Percentiles rank a stretch among this genome's conserved stretches.
These are phyloP conservation scores for Tetranychus piercei DNA, from an alignment of 2,888 invertebrate genomes.

Conservation along the genomic window DNA sequence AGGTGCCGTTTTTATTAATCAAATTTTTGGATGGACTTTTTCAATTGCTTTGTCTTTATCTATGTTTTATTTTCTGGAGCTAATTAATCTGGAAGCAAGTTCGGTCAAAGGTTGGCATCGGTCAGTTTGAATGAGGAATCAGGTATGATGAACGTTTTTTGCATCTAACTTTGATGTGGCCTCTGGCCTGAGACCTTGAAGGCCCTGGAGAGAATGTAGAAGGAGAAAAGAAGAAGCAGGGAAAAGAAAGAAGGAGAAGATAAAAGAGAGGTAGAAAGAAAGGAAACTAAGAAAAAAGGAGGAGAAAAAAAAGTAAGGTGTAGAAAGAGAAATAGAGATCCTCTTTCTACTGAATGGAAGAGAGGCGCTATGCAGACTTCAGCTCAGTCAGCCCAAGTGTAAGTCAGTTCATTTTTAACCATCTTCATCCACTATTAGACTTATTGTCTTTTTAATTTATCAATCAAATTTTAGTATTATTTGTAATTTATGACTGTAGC, in stretches of 20 bases:
- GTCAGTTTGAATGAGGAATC: not conserved
- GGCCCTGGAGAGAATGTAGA: not conserved
- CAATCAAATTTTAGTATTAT: too few relatives aligned
- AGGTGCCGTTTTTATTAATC: not conserved
- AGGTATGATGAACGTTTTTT: not conserved
- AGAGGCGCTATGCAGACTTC: not conserved
- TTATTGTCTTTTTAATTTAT: too few relatives aligned
- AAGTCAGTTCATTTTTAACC: too few relatives aligned
- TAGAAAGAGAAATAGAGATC: not conserved
- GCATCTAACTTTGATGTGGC: not conserved
- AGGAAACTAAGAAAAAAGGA: not conserved
- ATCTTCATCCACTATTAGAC: too few relatives aligned
- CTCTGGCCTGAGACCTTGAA: not conserved
- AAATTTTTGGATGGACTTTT: not conserved
- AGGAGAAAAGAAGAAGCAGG: not conserved
- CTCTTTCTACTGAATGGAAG: not conserved
- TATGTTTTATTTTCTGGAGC: too few relatives aligned
- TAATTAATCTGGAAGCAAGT: not conserved
- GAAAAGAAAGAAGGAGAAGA: not conserved
- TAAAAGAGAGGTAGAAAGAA: not conserved
- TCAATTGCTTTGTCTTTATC: too few relatives aligned
- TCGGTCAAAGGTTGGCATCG: not conserved
- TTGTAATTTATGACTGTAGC: too few relatives aligned
- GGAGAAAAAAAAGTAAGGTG: not conserved
- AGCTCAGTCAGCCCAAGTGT: too few relatives aligned